Conservation (phyloP, 2,113 vertebrate genomes). For the Heterotilapia buettikoferi region DNA sequence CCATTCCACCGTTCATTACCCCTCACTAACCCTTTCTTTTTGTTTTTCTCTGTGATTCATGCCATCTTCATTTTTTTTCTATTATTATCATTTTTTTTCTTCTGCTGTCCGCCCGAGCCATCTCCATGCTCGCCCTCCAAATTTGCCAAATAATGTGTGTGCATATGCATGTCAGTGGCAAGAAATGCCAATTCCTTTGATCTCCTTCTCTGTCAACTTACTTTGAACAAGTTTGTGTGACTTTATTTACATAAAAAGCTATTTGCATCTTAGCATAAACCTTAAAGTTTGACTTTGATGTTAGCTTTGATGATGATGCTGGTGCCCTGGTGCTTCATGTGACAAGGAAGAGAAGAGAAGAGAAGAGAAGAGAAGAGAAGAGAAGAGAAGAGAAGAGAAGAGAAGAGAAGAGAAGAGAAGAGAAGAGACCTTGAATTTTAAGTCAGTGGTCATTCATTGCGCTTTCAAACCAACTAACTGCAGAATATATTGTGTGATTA, state of each 20-base stretch:
- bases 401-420: background rate
- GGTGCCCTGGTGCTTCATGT: background rate
- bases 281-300: slow-evolving; percentile 46
- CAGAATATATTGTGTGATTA: background rate
- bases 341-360: background rate
- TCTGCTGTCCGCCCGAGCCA: background rate
- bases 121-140: background rate
- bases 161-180: slow-evolving; percentile 17
- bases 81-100: background rate
- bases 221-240: slow-evolving; percentile 19
- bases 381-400: background rate
- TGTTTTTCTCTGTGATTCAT: background rate
- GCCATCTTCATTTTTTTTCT: background rate
- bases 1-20: background rate
- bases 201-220: slow-evolving; percentile 3
- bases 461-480: background rate
- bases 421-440: background rate
- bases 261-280: slow-evolving; percentile 27
- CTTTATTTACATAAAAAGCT: slow-evolving; percentile 54
- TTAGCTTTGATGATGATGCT: slow-evolving; percentile 34
- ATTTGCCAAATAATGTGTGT: background rate
- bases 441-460: background rate
- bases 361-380: background rate
- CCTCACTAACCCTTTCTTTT: background rate
- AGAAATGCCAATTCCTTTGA: slow-evolving; percentile 36